Percentiles rank a stretch among this genome's conserved stretches.
Evolutionary conservation across 1,140 invertebrate species (phyloP).

Genomic region (Pachypeltis micranthus): DNA sequence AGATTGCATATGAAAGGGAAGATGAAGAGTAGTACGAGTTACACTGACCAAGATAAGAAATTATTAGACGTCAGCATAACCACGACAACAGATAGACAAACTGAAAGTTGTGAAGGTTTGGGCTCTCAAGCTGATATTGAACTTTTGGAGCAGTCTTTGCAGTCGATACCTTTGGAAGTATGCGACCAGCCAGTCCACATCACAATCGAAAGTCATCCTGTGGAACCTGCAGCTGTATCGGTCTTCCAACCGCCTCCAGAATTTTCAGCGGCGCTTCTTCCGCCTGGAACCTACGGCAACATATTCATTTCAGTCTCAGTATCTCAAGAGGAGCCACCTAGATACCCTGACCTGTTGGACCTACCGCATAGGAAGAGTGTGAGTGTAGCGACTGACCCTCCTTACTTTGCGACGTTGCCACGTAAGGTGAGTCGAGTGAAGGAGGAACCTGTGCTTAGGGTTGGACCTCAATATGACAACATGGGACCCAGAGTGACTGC

Average conservation of each 20-base stretch:
- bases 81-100: conserved; percentile 54
- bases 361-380: conserved; percentile 47
- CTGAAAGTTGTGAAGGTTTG: conserved; percentile 32
- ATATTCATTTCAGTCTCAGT: conserved; percentile 63
- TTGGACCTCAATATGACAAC: conserved; percentile 62
- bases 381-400: conserved; percentile 30
- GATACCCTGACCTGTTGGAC: conserved; percentile 64
- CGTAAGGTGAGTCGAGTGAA: conserved; percentile 28
- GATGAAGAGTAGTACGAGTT: conserved; percentile 59
- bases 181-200: conserved; percentile 57
- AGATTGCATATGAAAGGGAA: conserved; percentile 46
- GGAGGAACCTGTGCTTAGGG: conserved; percentile 20
- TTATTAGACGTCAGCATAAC: conserved; percentile 64
- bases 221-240: conserved; percentile 27
- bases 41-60: conserved; percentile 74
- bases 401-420: conserved; percentile 43
- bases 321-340: conserved; percentile 43
- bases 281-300: conserved; percentile 50
- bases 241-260: conserved; percentile 52
- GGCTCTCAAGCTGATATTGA: conserved; percentile 41
- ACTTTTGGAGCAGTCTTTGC: conserved; percentile 32
- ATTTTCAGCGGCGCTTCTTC: conserved; percentile 48
- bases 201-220: conserved; percentile 55
- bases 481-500: conserved; percentile 79
- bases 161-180: conserved; percentile 32